Evolutionary conservation across 2,797 vertebrate species (phyloP).

Genomic region (Vespertilio murinus): DNA sequence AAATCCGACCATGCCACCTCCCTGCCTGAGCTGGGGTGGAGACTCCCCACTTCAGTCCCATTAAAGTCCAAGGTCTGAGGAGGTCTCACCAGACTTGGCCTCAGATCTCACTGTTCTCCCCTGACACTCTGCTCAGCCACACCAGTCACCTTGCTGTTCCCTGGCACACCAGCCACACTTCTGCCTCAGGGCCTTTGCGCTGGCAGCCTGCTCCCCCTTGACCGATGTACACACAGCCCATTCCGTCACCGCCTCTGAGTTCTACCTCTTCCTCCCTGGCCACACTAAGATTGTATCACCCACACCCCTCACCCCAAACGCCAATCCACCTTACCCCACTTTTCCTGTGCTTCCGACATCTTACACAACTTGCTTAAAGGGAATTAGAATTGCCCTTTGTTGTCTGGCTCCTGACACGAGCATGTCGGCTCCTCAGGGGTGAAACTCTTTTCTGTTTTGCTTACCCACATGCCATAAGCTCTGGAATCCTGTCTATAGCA

Average conservation of each 20-base stretch:
- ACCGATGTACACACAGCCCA: rapidly evolving
- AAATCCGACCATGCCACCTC: background rate
- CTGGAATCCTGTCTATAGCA: background rate
- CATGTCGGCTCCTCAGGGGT: background rate
- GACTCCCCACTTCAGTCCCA: background rate
- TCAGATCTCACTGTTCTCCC: background rate
- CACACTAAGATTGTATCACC: background rate
- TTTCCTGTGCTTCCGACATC: background rate
- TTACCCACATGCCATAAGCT: background rate
- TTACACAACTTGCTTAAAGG: background rate
- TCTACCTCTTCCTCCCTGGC: background rate
- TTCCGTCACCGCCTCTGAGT: background rate
- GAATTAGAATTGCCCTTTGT: background rate
- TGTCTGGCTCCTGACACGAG: background rate
- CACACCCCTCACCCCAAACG: background rate
- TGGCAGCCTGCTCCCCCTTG: background rate
- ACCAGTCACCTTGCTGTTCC: background rate
- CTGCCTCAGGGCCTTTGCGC: background rate
- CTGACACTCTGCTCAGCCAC: background rate
- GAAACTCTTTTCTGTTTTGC: background rate
- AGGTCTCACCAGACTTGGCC: no score
- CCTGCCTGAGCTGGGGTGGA: background rate
- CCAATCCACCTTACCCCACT: background rate
- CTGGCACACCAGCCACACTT: no score
- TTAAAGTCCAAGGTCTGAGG: background rate